These are phyloP conservation scores for Drosophila leonis DNA, from an alignment of 2,888 invertebrate species.

Conservation along the genomic window DNA sequence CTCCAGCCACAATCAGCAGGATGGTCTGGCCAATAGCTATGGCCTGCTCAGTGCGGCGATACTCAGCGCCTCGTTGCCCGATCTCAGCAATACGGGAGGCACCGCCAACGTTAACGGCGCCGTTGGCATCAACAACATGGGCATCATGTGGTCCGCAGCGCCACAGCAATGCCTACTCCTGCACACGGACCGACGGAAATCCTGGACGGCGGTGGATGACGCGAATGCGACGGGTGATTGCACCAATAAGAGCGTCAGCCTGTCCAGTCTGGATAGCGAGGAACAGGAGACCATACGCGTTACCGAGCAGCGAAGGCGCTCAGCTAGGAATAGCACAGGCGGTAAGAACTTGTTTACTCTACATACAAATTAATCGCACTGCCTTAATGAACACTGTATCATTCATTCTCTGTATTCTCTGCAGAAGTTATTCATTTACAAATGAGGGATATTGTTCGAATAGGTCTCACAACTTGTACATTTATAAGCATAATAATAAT, in stretches of 20 bases:
- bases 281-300: slow-evolving; percentile 89
- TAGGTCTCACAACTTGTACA: too few species aligned
- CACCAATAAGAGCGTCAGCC: slow-evolving; percentile 88
- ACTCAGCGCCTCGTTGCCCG: slow-evolving; percentile 83
- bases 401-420: too few species aligned
- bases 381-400: too few species aligned
- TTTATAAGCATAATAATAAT: too few species aligned
- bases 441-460: neutral
- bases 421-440: neutral
- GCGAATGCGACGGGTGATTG: slow-evolving; percentile 87
- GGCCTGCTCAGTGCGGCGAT: slow-evolving; percentile 79
- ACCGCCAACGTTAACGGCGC: slow-evolving; percentile 16
- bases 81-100: slow-evolving; percentile 75
- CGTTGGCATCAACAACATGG: slow-evolving; percentile 37
- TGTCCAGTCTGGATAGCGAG: slow-evolving; percentile 94
- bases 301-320: slow-evolving; percentile 86
- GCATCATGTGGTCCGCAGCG: slow-evolving; percentile 82
- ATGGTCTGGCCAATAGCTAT: slow-evolving; percentile 73
- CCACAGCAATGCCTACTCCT: slow-evolving; percentile 84
- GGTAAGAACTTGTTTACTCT: slow-evolving; percentile 70
- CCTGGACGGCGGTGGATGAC: slow-evolving; percentile 95
- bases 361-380: neutral
- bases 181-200: slow-evolving; percentile 88
- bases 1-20: slow-evolving; percentile 81
- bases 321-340: slow-evolving; percentile 86